phyloP scores from a whole-genome alignment of 2,113 vertebrate species.

The Engraulis encrasicolus region DNA sequence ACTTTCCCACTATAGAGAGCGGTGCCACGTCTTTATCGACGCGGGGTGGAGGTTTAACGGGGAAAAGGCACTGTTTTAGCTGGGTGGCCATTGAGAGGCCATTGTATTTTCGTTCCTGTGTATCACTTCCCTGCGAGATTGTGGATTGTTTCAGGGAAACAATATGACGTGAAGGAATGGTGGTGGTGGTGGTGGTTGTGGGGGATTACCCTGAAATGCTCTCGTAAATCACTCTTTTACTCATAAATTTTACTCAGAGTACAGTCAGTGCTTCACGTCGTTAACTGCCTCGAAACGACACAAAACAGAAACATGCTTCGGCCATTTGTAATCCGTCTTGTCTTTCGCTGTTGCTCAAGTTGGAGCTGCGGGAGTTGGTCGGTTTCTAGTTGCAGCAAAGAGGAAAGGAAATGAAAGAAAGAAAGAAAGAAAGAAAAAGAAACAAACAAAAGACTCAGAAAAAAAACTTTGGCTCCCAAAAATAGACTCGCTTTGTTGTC shows the following conservation, averaged over 20 bases:
- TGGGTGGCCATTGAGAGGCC: constrained; percentile 41
- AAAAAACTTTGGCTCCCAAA: background rate
- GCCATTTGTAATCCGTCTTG: background rate
- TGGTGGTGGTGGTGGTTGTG: background rate
- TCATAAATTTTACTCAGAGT: constrained; percentile 36
- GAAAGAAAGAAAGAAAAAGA: no score
- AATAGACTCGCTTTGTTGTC: constrained; percentile 29
- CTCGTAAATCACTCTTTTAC: constrained; percentile 48
- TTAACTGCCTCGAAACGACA: no score
- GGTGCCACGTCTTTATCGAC: constrained; percentile 39
- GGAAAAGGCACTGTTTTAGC: constrained; percentile 13
- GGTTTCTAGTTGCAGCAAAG: background rate
- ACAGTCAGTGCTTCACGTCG: constrained; percentile 20
- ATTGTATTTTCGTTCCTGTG: constrained; percentile 59
- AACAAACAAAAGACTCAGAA: background rate
- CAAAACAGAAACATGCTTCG: background rate
- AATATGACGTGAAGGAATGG: constrained; percentile 38
- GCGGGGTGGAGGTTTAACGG: constrained; percentile 17
- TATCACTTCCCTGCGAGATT: constrained; percentile 54
- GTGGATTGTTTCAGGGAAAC: constrained; percentile 55
- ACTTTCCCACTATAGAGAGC: constrained; percentile 42
- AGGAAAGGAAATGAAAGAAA: background rate
- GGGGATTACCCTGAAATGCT: constrained; percentile 39
- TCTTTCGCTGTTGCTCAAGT: background rate
- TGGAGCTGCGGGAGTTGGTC: background rate